These are phyloP conservation scores for Sipha maydis DNA, from an alignment of 2,888 invertebrate genomes.

Conservation along the genomic window DNA sequence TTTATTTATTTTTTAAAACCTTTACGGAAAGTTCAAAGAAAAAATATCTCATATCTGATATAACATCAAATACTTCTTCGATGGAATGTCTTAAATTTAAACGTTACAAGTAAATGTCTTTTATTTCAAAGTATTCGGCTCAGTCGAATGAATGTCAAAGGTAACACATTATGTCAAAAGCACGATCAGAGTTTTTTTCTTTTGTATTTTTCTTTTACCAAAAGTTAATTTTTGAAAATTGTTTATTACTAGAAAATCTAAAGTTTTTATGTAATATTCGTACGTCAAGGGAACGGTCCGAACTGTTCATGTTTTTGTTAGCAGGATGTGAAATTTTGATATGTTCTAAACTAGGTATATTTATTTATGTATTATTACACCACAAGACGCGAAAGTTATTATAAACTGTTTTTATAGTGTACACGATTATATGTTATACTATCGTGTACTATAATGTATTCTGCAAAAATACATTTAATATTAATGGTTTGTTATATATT, in stretches of 20 bases:
- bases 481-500: neutral
- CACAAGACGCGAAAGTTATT: neutral
- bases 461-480: neutral
- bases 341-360: neutral
- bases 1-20: constrained; percentile 17
- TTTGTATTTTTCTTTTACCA: too few relatives aligned
- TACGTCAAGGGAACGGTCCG: too few relatives aligned
- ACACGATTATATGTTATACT: too few relatives aligned
- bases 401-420: neutral
- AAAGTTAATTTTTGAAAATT: too few relatives aligned
- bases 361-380: neutral
- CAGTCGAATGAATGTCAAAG: too few relatives aligned
- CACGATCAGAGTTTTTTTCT: too few relatives aligned
- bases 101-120: neutral
- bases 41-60: neutral
- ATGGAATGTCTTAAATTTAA: neutral
- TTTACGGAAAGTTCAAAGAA: constrained; percentile 5
- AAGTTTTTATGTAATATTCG: too few relatives aligned
- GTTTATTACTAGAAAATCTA: too few relatives aligned
- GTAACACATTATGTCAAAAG: neutral
- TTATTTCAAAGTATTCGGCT: constrained; percentile 1
- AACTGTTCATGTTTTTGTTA: too few relatives aligned
- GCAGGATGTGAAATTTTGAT: too few relatives aligned
- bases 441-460: too few relatives aligned
- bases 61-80: neutral